A percentile compares a stretch with the other conserved stretches of the same genome.
phyloP scores from a whole-genome alignment of 2,113 vertebrate genomes.

The Plecotus auritus region DNA sequence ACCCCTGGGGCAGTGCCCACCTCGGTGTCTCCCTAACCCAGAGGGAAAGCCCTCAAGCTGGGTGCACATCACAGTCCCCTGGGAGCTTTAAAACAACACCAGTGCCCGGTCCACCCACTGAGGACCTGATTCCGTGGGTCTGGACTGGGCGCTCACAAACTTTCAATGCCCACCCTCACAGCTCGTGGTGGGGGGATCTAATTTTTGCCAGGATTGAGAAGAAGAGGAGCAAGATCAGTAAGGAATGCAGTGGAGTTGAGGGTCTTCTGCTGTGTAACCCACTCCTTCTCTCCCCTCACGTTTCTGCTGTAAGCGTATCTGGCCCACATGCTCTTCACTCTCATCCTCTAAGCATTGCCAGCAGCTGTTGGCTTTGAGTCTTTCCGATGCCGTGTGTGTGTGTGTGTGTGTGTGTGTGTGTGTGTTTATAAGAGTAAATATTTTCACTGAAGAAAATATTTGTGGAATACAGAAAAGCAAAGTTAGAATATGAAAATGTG shows the following conservation, averaged over 20 bases:
- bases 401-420: not conserved
- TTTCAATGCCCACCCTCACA: not conserved
- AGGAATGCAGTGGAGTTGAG: too few relatives aligned
- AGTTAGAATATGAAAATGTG: not conserved
- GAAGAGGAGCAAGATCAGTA: not conserved
- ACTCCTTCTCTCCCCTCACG: too few relatives aligned
- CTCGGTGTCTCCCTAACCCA: not conserved
- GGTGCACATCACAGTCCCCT: not conserved
- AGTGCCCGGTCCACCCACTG: not conserved
- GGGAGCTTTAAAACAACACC: not conserved
- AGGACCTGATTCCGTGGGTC: not conserved
- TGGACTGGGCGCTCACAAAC: accelerated
- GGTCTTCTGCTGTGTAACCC: too few relatives aligned
- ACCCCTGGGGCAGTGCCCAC: not conserved
- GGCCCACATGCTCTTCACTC: not conserved
- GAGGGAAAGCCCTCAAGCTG: not conserved
- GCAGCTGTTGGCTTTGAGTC: not conserved
- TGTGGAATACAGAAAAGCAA: not conserved
- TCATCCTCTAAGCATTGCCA: not conserved
- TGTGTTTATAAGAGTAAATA: not conserved
- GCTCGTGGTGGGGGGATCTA: not conserved
- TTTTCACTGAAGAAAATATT: not conserved
- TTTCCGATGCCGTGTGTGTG: not conserved
- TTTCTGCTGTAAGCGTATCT: not conserved
- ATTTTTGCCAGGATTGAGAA: not conserved